Conservation (phyloP, 2,113 vertebrate species). For the Talpa occidentalis region DNA sequence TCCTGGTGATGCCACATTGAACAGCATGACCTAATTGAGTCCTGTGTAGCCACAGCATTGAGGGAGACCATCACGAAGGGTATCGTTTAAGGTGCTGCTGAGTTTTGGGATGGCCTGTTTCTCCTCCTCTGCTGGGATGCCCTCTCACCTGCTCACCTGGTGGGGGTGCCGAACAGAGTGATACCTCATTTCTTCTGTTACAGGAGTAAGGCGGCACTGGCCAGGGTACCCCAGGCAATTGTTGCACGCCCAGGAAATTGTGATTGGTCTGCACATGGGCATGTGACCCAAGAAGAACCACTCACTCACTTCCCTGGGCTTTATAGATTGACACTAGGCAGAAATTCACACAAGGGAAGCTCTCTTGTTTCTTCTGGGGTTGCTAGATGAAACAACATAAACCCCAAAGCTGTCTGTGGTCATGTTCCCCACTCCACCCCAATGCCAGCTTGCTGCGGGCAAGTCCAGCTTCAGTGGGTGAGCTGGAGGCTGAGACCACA, state of each 20-base stretch:
- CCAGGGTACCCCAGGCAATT: too few species aligned
- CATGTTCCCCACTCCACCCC: accelerated
- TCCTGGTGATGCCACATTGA: accelerated
- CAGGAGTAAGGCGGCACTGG: too few species aligned
- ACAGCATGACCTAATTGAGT: background rate
- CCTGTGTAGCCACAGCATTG: background rate
- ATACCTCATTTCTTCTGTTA: background rate
- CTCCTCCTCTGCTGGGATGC: background rate
- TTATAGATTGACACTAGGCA: background rate
- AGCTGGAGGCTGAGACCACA: background rate
- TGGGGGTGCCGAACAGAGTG: background rate
- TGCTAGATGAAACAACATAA: background rate
- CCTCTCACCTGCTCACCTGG: background rate
- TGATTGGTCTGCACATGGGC: background rate
- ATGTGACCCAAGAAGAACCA: background rate
- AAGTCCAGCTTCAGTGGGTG: accelerated
- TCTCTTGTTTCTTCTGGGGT: background rate
- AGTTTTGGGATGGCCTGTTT: background rate
- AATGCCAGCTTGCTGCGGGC: accelerated
- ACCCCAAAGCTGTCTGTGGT: background rate
- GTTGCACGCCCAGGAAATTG: background rate
- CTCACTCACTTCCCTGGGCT: background rate
- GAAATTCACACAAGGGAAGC: too few species aligned
- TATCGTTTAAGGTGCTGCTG: background rate
- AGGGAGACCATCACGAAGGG: accelerated